A percentile compares a stretch with the other conserved stretches of the same genome.
phyloP scores from a whole-genome alignment of 2,113 vertebrate species.

The Gymnarchus niloticus region DNA sequence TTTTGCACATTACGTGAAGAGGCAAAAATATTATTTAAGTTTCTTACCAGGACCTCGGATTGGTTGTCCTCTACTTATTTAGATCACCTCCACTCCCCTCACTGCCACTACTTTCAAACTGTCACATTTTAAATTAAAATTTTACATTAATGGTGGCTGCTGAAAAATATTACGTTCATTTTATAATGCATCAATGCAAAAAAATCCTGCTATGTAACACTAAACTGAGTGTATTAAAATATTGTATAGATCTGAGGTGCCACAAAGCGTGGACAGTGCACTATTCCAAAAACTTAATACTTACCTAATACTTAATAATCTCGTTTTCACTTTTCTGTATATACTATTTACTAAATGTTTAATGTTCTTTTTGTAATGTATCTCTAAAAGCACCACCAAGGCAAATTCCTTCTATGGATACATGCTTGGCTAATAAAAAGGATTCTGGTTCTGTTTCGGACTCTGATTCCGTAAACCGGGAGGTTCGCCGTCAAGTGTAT shows the following conservation, averaged over 20 bases:
- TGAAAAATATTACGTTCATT: not conserved
- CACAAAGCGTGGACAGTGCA: not conserved
- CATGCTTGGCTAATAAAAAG: too few species aligned
- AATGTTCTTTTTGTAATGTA: too few species aligned
- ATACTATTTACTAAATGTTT: too few species aligned
- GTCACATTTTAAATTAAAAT: not conserved
- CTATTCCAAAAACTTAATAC: not conserved
- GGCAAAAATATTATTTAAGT: not conserved
- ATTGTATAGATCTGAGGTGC: not conserved
- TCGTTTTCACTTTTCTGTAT: too few species aligned
- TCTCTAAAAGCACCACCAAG: too few species aligned
- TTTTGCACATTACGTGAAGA: not conserved
- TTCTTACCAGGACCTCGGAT: not conserved
- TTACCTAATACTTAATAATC: not conserved
- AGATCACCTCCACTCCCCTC: not conserved
- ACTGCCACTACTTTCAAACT: not conserved
- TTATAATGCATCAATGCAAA: not conserved
- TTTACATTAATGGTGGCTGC: not conserved
- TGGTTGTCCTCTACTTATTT: not conserved
- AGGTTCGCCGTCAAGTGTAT: not conserved
- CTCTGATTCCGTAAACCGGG: too few species aligned
- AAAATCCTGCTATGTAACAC: too few species aligned
- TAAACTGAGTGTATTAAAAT: too few species aligned
- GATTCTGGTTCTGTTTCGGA: too few species aligned
- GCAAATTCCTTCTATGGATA: too few species aligned